phyloP scores from a whole-genome alignment of 1,140 invertebrate genomes.

The Bombus superbus region DNA sequence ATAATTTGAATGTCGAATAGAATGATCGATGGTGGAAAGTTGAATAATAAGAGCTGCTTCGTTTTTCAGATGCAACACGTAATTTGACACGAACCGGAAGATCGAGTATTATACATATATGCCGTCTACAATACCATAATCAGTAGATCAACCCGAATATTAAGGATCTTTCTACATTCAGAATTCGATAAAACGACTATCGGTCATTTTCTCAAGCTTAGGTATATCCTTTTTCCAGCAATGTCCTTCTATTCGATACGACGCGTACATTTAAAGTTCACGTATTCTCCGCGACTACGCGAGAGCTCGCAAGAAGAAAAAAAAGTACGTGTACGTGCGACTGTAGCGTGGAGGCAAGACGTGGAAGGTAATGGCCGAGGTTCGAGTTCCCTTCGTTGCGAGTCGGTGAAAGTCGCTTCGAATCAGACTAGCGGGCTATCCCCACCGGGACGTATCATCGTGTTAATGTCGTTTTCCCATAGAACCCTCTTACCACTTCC shows the following conservation, averaged over 20 bases:
- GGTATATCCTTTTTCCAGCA: too few species aligned
- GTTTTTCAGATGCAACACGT: neutral
- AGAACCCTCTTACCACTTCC: conserved; percentile 50
- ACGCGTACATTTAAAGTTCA: conserved; percentile 34
- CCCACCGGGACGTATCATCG: conserved; percentile 63
- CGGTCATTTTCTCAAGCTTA: neutral
- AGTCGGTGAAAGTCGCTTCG: conserved; percentile 76
- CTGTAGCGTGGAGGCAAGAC: conserved; percentile 6
- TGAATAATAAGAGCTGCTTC: neutral
- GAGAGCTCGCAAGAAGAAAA: neutral
- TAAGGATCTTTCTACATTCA: neutral
- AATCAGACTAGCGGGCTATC: conserved; percentile 61
- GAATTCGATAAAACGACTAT: neutral
- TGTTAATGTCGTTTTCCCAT: conserved; percentile 80
- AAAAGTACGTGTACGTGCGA: neutral
- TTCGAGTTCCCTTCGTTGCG: conserved; percentile 67
- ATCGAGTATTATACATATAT: neutral
- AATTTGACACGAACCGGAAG: neutral
- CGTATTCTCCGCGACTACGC: neutral
- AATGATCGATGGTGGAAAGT: neutral
- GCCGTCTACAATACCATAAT: neutral
- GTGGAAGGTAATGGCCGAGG: conserved; percentile 58
- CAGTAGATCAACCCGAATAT: neutral
- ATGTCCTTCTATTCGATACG: neutral
- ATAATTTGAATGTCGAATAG: too few species aligned